These are phyloP conservation scores for Diachasma alloeum DNA, from an alignment of 1,140 invertebrate species.

Conservation along the genomic window DNA sequence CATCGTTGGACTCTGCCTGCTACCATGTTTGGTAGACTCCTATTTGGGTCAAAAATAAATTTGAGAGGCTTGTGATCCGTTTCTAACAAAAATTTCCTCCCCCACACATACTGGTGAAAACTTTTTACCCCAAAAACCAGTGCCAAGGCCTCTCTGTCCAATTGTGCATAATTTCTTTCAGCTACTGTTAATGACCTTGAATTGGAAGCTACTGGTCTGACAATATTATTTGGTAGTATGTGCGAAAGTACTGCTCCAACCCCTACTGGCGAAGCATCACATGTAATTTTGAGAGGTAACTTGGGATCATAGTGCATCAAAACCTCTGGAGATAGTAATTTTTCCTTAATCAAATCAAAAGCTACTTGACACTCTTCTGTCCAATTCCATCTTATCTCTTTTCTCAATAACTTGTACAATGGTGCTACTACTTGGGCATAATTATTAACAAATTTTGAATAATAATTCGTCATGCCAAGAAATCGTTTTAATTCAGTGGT, in stretches of 20 bases:
- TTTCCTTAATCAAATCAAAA: background rate
- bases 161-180: background rate
- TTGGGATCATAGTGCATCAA: background rate
- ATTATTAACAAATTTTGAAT: background rate
- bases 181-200: background rate
- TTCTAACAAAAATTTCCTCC: no score
- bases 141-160: background rate
- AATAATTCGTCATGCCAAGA: background rate
- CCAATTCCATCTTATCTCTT: background rate
- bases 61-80: no score
- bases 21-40: no score
- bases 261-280: background rate
- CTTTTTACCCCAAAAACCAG: background rate
- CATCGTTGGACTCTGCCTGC: no score
- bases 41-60: no score
- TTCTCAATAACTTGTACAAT: background rate
- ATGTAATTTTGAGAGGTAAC: background rate
- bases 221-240: background rate
- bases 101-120: conserved; percentile 5
- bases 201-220: background rate
- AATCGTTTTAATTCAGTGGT: background rate
- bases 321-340: background rate
- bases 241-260: background rate
- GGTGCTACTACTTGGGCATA: background rate
- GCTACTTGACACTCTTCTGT: background rate